Conservation (phyloP, 1,140 invertebrate genomes). For the Drosophila nannoptera region DNA sequence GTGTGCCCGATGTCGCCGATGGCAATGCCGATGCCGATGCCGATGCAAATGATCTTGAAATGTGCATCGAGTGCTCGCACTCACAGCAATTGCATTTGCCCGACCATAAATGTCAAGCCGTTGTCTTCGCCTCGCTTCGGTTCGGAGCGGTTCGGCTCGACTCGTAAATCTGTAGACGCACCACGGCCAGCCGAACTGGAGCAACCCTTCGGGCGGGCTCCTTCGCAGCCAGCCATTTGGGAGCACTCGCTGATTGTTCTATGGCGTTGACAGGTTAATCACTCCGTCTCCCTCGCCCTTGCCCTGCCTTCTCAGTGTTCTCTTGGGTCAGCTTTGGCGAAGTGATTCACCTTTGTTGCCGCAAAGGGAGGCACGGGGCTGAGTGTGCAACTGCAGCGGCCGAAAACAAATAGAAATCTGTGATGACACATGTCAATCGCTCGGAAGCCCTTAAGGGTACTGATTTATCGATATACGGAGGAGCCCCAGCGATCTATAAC, state of each 20-base stretch:
- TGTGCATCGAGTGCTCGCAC: slow-evolving; percentile 46
- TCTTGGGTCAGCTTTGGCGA: slow-evolving; percentile 54
- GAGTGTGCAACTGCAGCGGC: too few relatives aligned
- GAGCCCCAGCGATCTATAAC: too few relatives aligned
- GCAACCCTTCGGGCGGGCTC: slow-evolving; percentile 35
- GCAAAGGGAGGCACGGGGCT: neutral
- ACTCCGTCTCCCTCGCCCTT: slow-evolving; percentile 8
- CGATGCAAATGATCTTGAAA: slow-evolving; percentile 73
- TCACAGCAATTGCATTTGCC: slow-evolving; percentile 60
- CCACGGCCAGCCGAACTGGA: slow-evolving; percentile 28
- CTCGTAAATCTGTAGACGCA: slow-evolving; percentile 70
- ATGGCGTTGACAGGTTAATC: slow-evolving; percentile 70
- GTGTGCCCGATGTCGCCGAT: slow-evolving; percentile 10
- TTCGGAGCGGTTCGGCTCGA: neutral
- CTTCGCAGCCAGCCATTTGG: slow-evolving; percentile 47
- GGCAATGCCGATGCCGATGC: too few relatives aligned
- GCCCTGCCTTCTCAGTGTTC: slow-evolving; percentile 7
- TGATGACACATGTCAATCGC: neutral
- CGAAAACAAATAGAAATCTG: neutral
- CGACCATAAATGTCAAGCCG: slow-evolving; percentile 73
- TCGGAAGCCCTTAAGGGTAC: too few relatives aligned
- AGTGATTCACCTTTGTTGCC: slow-evolving; percentile 39
- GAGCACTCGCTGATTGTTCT: slow-evolving; percentile 61
- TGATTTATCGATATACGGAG: too few relatives aligned
- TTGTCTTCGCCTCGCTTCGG: slow-evolving; percentile 62